phyloP scores from a whole-genome alignment of 2,888 invertebrate genomes.

The Platycnemis pennipes region DNA sequence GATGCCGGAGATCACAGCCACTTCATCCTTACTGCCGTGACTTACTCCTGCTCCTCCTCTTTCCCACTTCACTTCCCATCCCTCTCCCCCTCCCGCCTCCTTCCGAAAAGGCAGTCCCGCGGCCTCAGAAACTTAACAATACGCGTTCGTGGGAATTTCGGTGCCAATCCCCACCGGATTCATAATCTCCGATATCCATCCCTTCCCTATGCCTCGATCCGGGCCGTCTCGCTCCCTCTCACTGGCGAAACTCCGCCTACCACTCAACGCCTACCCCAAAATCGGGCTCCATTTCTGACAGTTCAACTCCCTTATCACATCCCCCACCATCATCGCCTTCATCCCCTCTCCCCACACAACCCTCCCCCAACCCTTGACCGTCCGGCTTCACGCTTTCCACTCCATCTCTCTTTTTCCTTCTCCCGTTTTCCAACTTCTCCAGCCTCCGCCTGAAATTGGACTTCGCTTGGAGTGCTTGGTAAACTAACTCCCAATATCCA shows the following conservation, averaged over 20 bases:
- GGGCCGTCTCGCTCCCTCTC: neutral
- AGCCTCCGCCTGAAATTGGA: neutral
- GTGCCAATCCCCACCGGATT: neutral
- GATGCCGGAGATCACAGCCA: neutral
- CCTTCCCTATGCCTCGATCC: neutral
- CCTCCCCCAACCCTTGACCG: neutral
- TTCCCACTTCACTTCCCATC: neutral
- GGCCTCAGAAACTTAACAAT: neutral
- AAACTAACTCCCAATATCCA: neutral
- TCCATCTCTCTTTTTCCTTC: neutral
- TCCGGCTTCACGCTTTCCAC: neutral
- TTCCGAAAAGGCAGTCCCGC: neutral
- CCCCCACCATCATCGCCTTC: neutral
- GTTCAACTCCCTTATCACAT: slow-evolving; percentile 21
- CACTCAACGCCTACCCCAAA: neutral
- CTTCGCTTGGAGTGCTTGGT: neutral
- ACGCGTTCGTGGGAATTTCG: neutral
- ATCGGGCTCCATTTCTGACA: neutral
- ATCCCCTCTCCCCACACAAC: neutral
- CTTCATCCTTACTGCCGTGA: neutral
- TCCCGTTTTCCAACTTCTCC: neutral
- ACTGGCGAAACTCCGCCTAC: neutral
- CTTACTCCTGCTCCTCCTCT: neutral
- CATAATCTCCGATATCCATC: neutral
- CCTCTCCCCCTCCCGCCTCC: neutral